Percentiles rank a stretch among this genome's conserved stretches.
Evolutionary conservation across 2,113 vertebrate species (phyloP).

Genomic region (Pangasianodon hypophthalmus): DNA sequence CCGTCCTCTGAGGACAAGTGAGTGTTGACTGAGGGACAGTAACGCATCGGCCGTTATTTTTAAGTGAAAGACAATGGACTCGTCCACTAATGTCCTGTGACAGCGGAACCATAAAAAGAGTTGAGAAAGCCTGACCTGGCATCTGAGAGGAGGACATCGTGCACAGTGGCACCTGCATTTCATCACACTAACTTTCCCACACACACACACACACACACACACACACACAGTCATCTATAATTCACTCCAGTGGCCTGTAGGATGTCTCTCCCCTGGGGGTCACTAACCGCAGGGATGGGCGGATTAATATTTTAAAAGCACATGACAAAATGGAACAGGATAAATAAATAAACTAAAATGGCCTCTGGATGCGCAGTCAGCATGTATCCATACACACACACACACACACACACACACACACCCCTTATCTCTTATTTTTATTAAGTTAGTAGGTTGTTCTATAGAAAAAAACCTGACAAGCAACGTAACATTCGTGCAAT

Average conservation of each 20-base stretch:
- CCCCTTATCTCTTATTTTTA: neutral
- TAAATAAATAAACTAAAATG: constrained; percentile 73
- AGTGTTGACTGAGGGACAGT: constrained; percentile 36
- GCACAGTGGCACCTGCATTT: constrained; percentile 67
- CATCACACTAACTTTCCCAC: constrained; percentile 40
- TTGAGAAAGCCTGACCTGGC: constrained; percentile 42
- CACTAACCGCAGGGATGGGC: constrained; percentile 64
- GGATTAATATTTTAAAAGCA: constrained; percentile 79
- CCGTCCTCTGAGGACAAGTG: constrained; percentile 27
- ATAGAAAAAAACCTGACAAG: neutral
- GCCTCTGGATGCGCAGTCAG: constrained; percentile 57
- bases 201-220: constrained; percentile 54
- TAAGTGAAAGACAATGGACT: constrained; percentile 48
- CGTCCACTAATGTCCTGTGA: constrained; percentile 47
- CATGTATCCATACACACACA: constrained; percentile 42
- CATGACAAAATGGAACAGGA: constrained; percentile 77
- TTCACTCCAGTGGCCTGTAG: constrained; percentile 70
- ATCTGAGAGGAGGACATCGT: constrained; percentile 57
- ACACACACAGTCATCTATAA: constrained; percentile 71
- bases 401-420: constrained; percentile 14
- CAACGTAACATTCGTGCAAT: neutral
- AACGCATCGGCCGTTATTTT: constrained; percentile 31
- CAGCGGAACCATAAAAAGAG: constrained; percentile 46
- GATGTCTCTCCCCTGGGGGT: constrained; percentile 71
- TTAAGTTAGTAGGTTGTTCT: neutral